A percentile compares a stretch with the other conserved stretches of the same genome.
Evolutionary conservation across 2,113 vertebrate species (phyloP).

Genomic region (Cyprinodon brontotheroides): DNA sequence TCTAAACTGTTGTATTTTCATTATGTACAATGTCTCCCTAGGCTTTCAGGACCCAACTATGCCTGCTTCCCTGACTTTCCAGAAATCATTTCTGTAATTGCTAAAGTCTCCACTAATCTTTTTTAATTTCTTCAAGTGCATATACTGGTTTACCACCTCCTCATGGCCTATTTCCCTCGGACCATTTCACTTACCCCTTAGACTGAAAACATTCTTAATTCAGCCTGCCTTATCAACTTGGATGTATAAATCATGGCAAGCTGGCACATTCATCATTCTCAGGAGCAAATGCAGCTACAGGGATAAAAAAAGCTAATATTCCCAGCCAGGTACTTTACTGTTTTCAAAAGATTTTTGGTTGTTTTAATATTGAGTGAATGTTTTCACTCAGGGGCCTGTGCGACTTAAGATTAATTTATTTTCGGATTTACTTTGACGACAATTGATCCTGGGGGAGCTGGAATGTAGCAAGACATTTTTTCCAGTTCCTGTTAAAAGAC

Average conservation of each 20-base stretch:
- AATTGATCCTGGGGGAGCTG: slow-evolving; percentile 13
- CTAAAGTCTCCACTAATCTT: slow-evolving; percentile 22
- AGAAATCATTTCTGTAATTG: slow-evolving; percentile 62
- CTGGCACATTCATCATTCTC: slow-evolving; percentile 44
- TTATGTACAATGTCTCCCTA: slow-evolving; percentile 21
- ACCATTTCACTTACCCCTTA: slow-evolving; percentile 30
- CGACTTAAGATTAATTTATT: slow-evolving; percentile 17
- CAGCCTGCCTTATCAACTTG: slow-evolving; percentile 37
- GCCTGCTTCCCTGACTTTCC: slow-evolving; percentile 34
- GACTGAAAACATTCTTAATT: slow-evolving; percentile 56
- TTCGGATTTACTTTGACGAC: slow-evolving; percentile 10
- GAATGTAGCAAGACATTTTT: neutral
- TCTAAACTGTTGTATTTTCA: slow-evolving; percentile 45
- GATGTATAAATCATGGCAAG: slow-evolving; percentile 50
- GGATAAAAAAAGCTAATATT: slow-evolving; percentile 57
- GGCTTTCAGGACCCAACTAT: slow-evolving; percentile 42
- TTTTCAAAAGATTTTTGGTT: slow-evolving; percentile 30
- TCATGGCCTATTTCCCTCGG: slow-evolving; percentile 37
- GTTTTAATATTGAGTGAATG: slow-evolving; percentile 5
- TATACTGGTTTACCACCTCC: slow-evolving; percentile 26
- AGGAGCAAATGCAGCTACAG: slow-evolving; percentile 1
- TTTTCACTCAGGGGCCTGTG: slow-evolving; percentile 32
- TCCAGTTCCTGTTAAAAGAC: neutral
- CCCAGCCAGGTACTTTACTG: slow-evolving; percentile 27
- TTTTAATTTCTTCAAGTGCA: slow-evolving; percentile 69